Evolutionary conservation across 2,113 vertebrate species (phyloP), one percentile per base, ranked within the genome.

Genomic region (Cyprinodon variegatus): DNA sequence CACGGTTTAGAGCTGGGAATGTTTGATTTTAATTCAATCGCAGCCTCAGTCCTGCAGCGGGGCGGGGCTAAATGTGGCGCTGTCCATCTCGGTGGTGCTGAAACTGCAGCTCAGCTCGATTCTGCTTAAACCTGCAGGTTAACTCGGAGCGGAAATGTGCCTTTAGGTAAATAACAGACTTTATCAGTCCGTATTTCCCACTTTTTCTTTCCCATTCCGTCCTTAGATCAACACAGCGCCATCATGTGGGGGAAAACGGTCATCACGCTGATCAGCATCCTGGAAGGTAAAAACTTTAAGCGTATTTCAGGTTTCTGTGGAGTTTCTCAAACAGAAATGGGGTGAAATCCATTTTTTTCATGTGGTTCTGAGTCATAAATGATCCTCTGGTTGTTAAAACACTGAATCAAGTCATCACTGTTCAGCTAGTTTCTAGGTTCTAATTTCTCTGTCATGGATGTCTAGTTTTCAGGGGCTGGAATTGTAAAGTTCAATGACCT

Each of bases 21-120:
- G 50, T 20, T 57, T 57, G 50, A 57, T 57, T 57, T 53, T 57
- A 20, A 20, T 20, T 9, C 50, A 57, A 7, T 20, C 6, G 17
- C 50, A 20, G 50, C 50, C 50, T 14, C 50, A 8, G 50, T 14
- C 4, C 11, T 68, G 62, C 43, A 1, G 70, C 64, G 61, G 87
- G 85, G 85, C 83, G 81, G 88, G 84, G 75, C 77, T 68, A 3
- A 38, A 2, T 57, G 70, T 41, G 74, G 79, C 41, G 80, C 83
- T 87, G 78, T 89, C 85, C 85, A 61, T 46, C 59, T 0, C 1
- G 14, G 36, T 62, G 83, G 88, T 87, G 81, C 85, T 87, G 85
- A 83, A 79, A 63, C 74, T 9, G 13, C 4, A 1, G 4, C 29
- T 14, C 22, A 17, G 50, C 4, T 4, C 9, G 41, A 6, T 41